These are phyloP conservation scores for Nothoprocta pentlandii DNA, from an alignment of 2,113 vertebrate species.

Conservation along the genomic window DNA sequence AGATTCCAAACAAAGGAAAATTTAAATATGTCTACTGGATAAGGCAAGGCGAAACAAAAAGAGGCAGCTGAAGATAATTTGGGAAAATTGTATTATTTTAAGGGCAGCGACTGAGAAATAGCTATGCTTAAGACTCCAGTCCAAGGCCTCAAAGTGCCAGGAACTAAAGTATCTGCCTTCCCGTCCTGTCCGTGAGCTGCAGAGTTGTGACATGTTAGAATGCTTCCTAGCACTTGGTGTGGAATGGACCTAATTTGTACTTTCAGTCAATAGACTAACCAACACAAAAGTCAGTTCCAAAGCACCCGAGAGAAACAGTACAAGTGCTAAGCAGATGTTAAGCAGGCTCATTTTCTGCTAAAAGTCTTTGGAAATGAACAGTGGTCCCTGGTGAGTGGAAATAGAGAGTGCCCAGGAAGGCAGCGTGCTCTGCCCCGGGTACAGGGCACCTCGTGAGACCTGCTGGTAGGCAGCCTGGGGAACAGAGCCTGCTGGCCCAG, in stretches of 20 bases:
- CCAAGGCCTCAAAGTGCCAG: background rate
- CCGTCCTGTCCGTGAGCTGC: background rate
- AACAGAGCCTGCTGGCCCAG: background rate
- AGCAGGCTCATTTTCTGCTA: background rate
- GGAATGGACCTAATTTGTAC: background rate
- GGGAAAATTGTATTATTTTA: constrained; percentile 39
- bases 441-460: background rate
- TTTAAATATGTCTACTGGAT: constrained; percentile 72
- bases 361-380: background rate
- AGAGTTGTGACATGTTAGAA: background rate
- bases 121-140: background rate
- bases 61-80: constrained; percentile 51
- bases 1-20: constrained; percentile 78
- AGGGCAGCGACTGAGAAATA: constrained; percentile 56
- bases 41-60: constrained; percentile 61
- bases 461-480: rapidly evolving
- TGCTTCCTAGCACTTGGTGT: background rate
- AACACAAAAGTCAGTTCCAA: background rate
- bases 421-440: background rate
- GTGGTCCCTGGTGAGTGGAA: background rate
- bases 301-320: background rate
- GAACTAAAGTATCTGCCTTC: background rate
- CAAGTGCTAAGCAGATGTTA: background rate
- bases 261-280: background rate
- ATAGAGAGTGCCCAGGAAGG: background rate